These are phyloP conservation scores for Cataglyphis altisquamis DNA, from an alignment of 2,888 invertebrate genomes.

Conservation along the genomic window DNA sequence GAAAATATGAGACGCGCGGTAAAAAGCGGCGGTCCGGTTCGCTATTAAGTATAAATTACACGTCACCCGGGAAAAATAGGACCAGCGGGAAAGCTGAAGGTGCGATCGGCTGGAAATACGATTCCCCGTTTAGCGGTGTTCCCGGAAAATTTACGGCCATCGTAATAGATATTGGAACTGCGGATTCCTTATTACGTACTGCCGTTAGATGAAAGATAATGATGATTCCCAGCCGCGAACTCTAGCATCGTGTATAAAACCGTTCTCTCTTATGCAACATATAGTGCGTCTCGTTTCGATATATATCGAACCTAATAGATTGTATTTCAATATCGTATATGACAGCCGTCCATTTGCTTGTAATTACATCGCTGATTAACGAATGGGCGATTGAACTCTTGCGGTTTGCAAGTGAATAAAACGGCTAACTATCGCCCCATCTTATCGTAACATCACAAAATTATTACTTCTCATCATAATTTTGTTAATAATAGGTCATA, in stretches of 20 bases:
- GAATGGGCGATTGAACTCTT: slow-evolving; percentile 34
- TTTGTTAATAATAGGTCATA: slow-evolving; percentile 6
- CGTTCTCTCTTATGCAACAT: slow-evolving; percentile 64
- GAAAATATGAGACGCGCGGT: slow-evolving; percentile 60
- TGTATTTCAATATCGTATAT: slow-evolving; percentile 63
- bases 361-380: slow-evolving; percentile 53
- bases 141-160: slow-evolving; percentile 70
- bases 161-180: slow-evolving; percentile 77
- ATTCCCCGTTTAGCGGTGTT: slow-evolving; percentile 69
- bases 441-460: slow-evolving; percentile 41
- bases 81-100: slow-evolving; percentile 45
- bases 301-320: slow-evolving; percentile 66
- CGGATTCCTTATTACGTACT: slow-evolving; percentile 76
- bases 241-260: slow-evolving; percentile 62
- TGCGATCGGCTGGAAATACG: slow-evolving; percentile 76
- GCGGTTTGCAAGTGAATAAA: not conserved
- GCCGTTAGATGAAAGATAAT: slow-evolving; percentile 76
- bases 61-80: slow-evolving; percentile 29
- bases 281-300: slow-evolving; percentile 52
- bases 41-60: slow-evolving; percentile 77
- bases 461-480: slow-evolving; percentile 36
- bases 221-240: slow-evolving; percentile 75
- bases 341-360: slow-evolving; percentile 30
- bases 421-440: not conserved
- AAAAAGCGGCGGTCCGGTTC: slow-evolving; percentile 55